A percentile compares a stretch with the other conserved stretches of the same genome.
Evolutionary conservation across 2,888 invertebrate species (phyloP).

Genomic region (Lissocephala sabroskyi): DNA sequence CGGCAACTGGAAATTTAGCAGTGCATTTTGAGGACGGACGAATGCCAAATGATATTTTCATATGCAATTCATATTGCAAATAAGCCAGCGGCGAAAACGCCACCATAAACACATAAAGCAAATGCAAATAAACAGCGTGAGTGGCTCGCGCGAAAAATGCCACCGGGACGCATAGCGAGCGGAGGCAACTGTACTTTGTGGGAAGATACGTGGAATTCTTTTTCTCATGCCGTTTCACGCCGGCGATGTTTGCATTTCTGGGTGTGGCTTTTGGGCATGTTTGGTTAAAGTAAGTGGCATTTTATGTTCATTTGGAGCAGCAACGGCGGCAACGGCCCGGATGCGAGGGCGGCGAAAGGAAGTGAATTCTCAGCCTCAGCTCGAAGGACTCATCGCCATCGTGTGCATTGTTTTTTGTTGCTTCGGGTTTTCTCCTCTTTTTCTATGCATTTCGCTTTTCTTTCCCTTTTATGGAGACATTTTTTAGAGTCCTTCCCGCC

Average conservation of each 20-base stretch:
- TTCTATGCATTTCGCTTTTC: no score
- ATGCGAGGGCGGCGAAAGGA: neutral
- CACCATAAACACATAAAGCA: conserved; percentile 2
- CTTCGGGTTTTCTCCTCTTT: no score
- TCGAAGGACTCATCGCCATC: no score
- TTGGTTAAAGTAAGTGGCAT: conserved; percentile 54
- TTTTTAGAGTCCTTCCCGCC: neutral
- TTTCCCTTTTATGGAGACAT: neutral
- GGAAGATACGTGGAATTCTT: neutral
- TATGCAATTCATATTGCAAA: neutral
- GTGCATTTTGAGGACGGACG: no score
- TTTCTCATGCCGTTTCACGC: neutral
- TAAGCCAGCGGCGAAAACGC: neutral
- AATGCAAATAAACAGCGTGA: conserved; percentile 6
- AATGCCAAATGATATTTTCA: neutral
- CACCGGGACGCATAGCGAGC: no score
- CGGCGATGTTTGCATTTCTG: neutral
- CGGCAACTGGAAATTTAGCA: no score
- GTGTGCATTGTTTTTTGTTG: no score
- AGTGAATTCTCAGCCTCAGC: no score
- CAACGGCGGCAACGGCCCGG: conserved; percentile 19
- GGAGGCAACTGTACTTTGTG: no score
- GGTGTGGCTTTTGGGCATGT: conserved; percentile 25
- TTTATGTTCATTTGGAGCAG: conserved; percentile 63
- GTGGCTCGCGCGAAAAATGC: no score